phyloP scores from a whole-genome alignment of 1,140 invertebrate species.

The Musca vetustissima region DNA sequence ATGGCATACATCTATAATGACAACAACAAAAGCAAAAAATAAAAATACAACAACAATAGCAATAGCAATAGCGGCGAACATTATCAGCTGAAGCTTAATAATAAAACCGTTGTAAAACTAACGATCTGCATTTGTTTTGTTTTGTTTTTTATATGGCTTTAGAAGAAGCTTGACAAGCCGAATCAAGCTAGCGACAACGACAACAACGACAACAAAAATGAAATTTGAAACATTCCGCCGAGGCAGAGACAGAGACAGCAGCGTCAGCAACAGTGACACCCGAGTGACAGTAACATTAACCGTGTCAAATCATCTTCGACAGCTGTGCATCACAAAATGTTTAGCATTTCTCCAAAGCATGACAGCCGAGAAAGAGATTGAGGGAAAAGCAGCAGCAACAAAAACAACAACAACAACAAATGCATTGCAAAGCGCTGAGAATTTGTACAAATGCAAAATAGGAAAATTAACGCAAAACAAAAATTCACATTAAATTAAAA shows the following conservation, averaged over 20 bases:
- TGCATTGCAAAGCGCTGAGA: too few species aligned
- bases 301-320: constrained; percentile 22
- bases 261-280: not conserved
- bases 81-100: not conserved
- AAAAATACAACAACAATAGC: not conserved
- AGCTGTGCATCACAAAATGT: constrained; percentile 4
- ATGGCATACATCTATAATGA: too few species aligned
- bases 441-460: not conserved
- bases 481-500: not conserved
- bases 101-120: constrained; percentile 15
- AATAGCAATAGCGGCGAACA: not conserved
- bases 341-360: too few species aligned
- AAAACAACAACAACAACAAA: too few species aligned
- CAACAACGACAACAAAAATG: not conserved
- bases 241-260: not conserved
- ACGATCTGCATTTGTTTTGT: not conserved
- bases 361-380: too few species aligned
- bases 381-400: too few species aligned
- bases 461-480: not conserved
- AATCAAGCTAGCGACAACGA: not conserved
- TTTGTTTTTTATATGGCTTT: too few species aligned
- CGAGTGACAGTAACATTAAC: constrained; percentile 18
- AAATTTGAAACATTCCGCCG: not conserved
- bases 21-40: not conserved
- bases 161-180: not conserved